These are phyloP conservation scores for pig (Sus scrofa) DNA, from an alignment of 2,113 vertebrate species.

Conservation along the genomic window T2T-Sscrofa CM000824.6:229531001-229531500, in stretches of 20 bases:
- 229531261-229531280: not conserved
- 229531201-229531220: not conserved
- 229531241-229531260: accelerated
- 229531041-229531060: not conserved
- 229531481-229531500: not conserved
- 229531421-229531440: not conserved
- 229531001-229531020: not conserved
- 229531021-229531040: not conserved
- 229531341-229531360: not conserved
- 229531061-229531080: not conserved
- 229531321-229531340: not conserved
- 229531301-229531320: not conserved
- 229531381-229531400: not conserved
- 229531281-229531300: accelerated
- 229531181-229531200: no score
- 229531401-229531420: accelerated
- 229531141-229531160: not conserved
- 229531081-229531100: no score
- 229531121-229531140: no score
- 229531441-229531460: no score
- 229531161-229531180: not conserved
- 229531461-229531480: no score
- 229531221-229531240: not conserved
- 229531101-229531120: not conserved
- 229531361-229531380: not conserved